Percentiles rank a stretch among this genome's conserved stretches.
Evolutionary conservation across 2,797 vertebrate species (phyloP).

Genomic region (Amblyopsis hoosieri): DNA sequence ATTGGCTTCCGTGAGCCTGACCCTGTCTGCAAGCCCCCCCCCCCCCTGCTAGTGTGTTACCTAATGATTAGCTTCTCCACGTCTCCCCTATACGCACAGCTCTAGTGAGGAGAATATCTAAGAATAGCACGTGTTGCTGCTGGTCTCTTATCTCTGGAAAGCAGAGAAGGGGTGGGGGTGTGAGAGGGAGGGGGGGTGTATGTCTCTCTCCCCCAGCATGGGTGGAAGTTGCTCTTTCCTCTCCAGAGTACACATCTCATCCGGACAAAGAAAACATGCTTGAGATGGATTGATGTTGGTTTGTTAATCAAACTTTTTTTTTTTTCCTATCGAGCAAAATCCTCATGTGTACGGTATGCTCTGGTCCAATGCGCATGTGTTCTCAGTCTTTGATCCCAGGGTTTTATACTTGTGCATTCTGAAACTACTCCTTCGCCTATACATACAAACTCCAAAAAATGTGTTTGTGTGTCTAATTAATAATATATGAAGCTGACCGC

Average conservation of each 20-base stretch:
- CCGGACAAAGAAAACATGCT: slow-evolving; percentile 8
- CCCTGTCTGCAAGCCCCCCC: neutral
- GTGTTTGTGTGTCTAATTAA: neutral
- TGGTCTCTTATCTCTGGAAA: slow-evolving; percentile 64
- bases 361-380: neutral
- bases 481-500: neutral
- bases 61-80: slow-evolving; percentile 28
- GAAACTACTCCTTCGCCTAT: neutral
- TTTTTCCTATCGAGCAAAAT: neutral
- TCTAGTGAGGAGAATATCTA: slow-evolving; percentile 50
- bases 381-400: slow-evolving; percentile 1
- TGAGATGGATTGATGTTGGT: neutral
- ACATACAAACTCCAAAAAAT: neutral
- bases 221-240: slow-evolving; percentile 38
- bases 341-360: neutral
- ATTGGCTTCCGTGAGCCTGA: slow-evolving; percentile 14
- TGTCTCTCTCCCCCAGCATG: too few relatives aligned
- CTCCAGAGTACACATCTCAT: neutral
- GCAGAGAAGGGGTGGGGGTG: slow-evolving; percentile 40
- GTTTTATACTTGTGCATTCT: slow-evolving; percentile 5
- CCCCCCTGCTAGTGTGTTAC: slow-evolving; percentile 24
- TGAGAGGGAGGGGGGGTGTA: too few relatives aligned
- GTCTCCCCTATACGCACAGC: slow-evolving; percentile 9
- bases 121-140: slow-evolving; percentile 58
- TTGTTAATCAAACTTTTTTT: neutral